Evolutionary conservation across 2,888 invertebrate species (phyloP), one percentile per base, ranked within the genome.

Genomic region (Frankliniella intonsa): DNA sequence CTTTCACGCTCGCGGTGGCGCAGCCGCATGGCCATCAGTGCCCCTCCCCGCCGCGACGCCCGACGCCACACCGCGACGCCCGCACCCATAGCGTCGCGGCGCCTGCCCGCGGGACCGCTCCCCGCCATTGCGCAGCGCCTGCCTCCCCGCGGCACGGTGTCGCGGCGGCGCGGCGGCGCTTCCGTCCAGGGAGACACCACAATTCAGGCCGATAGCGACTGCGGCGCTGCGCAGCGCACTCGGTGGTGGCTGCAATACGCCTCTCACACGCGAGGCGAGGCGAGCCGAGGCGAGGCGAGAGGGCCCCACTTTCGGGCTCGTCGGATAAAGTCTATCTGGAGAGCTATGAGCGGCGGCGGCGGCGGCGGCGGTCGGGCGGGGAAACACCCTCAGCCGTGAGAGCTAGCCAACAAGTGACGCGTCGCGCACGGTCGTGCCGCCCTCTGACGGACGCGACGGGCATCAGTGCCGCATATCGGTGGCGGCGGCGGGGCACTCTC

Each of bases 141-240:
- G 55, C 55, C n/a, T n/a, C n/a, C n/a, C 69, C 69, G 69, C 65
- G 9, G 19, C 62, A 65, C 1, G n/a, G 9, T n/a, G 65, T 9
- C 65, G n/a, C 65, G n/a, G 65, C 65, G 22, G 69, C 25, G 22
- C 12, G 69, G 22, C 9, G 69, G 69, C 69, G 69, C 69, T 76
- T 76, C 69, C 69, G 69, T 76, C 69, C 69, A 12, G 22, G 22
- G 25, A 25, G 69, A 76, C 69, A 76, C 69, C 69, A 76, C 69
- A 76, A 25, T 76, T 76, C 69, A 76, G 69, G 11, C 11, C 69
- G 69, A 76, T 76, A 76, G 22, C 62, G 62, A 25, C 69, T 10
- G 69, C 69, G 25, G 38, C 38, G 38, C 38, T 38, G 38, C 38
- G 38, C 38, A 3, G 38, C 38, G 38, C 38, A 38, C n/a, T n/a